These are phyloP conservation scores for Sitobion miscanthi DNA, from an alignment of 1,140 invertebrate species.

Conservation along the genomic window DNA sequence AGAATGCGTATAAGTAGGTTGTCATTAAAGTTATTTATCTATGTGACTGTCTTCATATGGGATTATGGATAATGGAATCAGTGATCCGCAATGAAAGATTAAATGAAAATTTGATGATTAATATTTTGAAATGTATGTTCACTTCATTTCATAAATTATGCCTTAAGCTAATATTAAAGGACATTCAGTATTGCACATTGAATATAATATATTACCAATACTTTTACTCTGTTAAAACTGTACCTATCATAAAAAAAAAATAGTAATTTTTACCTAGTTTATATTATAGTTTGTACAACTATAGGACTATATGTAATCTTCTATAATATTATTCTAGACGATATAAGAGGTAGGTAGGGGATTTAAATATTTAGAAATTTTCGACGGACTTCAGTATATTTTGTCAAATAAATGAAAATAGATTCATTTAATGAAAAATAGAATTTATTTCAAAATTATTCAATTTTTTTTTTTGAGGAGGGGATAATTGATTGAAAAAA, in stretches of 20 bases:
- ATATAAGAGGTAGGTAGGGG: accelerated
- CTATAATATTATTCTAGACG: background rate
- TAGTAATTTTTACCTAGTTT: background rate
- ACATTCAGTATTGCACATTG: background rate
- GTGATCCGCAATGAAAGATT: background rate
- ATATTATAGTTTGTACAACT: too few relatives aligned
- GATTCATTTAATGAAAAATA: background rate
- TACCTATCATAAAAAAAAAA: background rate
- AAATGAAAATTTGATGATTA: conserved; percentile 1
- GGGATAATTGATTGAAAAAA: background rate
- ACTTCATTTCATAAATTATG: background rate
- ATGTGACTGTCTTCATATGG: background rate
- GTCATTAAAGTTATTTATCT: background rate
- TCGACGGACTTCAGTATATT: background rate
- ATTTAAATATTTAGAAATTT: background rate
- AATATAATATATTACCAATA: background rate
- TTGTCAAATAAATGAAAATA: background rate
- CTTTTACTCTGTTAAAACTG: background rate
- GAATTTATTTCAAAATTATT: background rate
- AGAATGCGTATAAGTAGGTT: background rate
- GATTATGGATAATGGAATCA: background rate
- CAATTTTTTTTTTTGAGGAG: background rate
- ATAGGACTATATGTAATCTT: too few relatives aligned
- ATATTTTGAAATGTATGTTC: background rate
- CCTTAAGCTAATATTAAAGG: background rate